Evolutionary conservation across 1,140 invertebrate genomes (phyloP).

Genomic region (Amphibalanus amphitrite): DNA sequence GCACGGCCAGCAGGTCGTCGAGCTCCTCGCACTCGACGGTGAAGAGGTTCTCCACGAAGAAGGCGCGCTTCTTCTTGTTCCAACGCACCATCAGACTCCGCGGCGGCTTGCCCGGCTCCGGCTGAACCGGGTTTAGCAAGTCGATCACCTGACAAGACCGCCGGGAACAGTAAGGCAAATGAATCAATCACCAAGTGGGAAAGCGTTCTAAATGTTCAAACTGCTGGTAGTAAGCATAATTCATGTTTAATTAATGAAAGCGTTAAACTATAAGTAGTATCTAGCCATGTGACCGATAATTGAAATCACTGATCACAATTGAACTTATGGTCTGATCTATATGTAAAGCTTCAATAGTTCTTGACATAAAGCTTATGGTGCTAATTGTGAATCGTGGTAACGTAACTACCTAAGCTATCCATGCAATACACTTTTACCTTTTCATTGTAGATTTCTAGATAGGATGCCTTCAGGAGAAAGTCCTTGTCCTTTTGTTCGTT

Average conservation of each 20-base stretch:
- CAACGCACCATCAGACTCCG: slow-evolving; percentile 68
- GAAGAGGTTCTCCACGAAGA: slow-evolving; percentile 91
- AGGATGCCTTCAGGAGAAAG: slow-evolving; percentile 79
- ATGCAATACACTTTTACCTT: slow-evolving; percentile 48
- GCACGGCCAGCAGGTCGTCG: slow-evolving; percentile 80
- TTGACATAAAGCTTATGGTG: too few species aligned
- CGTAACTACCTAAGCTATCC: too few species aligned
- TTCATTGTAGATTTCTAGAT: slow-evolving; percentile 91
- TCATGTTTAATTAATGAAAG: too few species aligned
- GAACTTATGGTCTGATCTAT: too few species aligned
- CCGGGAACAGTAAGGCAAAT: neutral
- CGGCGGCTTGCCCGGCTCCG: slow-evolving; percentile 59
- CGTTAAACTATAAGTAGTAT: too few species aligned
- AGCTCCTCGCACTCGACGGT: slow-evolving; percentile 82
- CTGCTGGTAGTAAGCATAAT: too few species aligned
- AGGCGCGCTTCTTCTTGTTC: slow-evolving; percentile 77
- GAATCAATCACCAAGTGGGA: too few species aligned
- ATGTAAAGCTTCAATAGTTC: too few species aligned
- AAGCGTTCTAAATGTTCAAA: too few species aligned
- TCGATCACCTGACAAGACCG: slow-evolving; percentile 60
- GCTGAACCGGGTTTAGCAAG: slow-evolving; percentile 76
- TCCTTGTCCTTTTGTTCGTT: slow-evolving; percentile 41
- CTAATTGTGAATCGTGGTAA: too few species aligned
- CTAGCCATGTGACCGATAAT: too few species aligned
- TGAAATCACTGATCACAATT: too few species aligned